A percentile compares a stretch with the other conserved stretches of the same genome.
These are phyloP conservation scores for Isoperla grammatica DNA, from an alignment of 2,888 invertebrate genomes.

Conservation along the genomic window DNA sequence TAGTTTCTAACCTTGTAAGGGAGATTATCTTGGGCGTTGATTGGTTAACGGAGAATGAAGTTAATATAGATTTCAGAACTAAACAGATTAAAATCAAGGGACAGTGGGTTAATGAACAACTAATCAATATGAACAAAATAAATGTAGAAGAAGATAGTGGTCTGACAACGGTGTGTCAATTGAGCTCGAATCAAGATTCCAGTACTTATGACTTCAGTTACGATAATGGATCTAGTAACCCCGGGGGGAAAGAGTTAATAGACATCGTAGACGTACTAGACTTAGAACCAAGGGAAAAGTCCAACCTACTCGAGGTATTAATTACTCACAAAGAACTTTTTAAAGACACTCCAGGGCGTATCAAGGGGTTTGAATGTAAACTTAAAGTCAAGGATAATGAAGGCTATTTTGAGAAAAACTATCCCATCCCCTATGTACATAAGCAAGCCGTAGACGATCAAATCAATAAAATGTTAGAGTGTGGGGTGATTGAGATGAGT, in stretches of 20 bases:
- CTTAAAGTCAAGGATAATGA: background rate
- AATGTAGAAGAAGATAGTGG: no score
- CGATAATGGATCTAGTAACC: background rate
- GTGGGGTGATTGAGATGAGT: background rate
- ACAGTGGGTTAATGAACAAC: no score
- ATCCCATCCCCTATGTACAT: background rate
- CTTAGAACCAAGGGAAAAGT: no score
- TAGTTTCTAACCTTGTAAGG: background rate
- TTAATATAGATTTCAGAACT: background rate
- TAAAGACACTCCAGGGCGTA: background rate
- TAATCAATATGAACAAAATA: no score
- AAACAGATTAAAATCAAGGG: background rate
- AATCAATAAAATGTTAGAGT: background rate
- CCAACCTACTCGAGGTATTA: background rate
- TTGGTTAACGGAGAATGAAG: background rate
- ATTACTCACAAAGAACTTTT: background rate
- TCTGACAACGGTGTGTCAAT: no score
- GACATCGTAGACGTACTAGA: background rate
- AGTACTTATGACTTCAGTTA: no score
- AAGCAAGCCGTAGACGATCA: background rate
- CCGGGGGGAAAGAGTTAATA: background rate
- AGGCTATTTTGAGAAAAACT: background rate
- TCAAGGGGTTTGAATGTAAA: background rate
- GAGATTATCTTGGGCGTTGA: background rate
- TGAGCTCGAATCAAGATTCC: no score